Evolutionary conservation across 2,113 vertebrate genomes (phyloP).

Genomic region (Gasterosteus aculeatus): DNA sequence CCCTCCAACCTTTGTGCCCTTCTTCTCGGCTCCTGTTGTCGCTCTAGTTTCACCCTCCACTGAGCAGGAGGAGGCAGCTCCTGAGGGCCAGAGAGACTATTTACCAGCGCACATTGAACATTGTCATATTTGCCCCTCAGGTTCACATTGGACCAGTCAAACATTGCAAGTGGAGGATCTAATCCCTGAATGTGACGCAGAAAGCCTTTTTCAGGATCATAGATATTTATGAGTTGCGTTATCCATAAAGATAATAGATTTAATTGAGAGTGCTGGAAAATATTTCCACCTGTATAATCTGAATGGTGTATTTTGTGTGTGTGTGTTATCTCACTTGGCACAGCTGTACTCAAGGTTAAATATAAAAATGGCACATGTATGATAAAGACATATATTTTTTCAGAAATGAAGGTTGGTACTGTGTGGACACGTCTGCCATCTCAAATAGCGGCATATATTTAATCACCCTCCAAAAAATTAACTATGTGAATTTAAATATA

Average conservation of each 20-base stretch:
- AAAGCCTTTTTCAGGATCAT: neutral
- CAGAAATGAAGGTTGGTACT: slow-evolving; percentile 17
- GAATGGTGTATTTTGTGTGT: neutral
- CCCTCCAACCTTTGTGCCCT: slow-evolving; percentile 21
- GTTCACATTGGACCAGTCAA: slow-evolving; percentile 2
- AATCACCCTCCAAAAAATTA: neutral
- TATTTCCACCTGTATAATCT: neutral
- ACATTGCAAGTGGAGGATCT: neutral
- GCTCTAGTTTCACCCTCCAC: slow-evolving; percentile 18
- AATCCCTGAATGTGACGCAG: slow-evolving; percentile 32
- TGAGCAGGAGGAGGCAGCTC: neutral
- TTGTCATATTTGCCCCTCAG: neutral
- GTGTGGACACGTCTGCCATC: neutral
- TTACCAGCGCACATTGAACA: slow-evolving; percentile 7
- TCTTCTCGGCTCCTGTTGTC: neutral
- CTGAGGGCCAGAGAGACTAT: neutral
- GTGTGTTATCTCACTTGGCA: slow-evolving; percentile 14
- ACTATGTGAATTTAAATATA: slow-evolving; percentile 13
- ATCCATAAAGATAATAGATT: slow-evolving; percentile 18
- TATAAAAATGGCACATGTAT: slow-evolving; percentile 13
- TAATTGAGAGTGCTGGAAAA: neutral
- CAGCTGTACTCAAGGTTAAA: neutral
- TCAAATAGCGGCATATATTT: neutral
- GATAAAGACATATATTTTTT: slow-evolving; percentile 54
- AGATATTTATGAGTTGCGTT: slow-evolving; percentile 36